Percentiles rank a stretch among this genome's conserved stretches.
Evolutionary conservation across 2,113 vertebrate genomes (phyloP).

Genomic region (Bothrops jararaca): DNA sequence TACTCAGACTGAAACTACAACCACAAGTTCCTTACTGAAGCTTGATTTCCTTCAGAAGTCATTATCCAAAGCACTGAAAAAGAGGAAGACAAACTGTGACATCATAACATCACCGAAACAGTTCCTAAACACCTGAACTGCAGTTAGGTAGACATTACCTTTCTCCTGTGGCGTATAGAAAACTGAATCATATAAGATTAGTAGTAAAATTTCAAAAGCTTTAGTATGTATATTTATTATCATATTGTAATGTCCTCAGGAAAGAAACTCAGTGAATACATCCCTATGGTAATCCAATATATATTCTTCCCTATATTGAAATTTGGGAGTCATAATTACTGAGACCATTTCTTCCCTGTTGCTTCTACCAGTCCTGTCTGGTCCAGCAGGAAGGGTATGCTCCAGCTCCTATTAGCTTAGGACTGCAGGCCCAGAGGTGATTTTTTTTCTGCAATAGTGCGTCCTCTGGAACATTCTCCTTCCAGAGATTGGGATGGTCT

Average conservation of each 20-base stretch:
- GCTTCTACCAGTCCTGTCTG: neutral
- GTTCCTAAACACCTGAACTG: neutral
- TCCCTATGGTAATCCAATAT: neutral
- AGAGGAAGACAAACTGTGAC: neutral
- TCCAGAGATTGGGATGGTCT: neutral
- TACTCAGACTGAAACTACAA: slow-evolving; percentile 1
- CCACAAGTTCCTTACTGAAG: neutral
- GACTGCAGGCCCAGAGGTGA: neutral
- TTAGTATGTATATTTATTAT: slow-evolving; percentile 35
- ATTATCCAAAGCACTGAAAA: neutral
- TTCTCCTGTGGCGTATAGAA: neutral
- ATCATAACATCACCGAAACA: neutral
- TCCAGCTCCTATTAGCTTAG: neutral
- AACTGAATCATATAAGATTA: neutral
- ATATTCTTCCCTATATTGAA: neutral
- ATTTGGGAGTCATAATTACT: neutral
- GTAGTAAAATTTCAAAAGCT: neutral
- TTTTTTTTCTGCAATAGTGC: neutral
- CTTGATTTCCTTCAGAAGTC: neutral
- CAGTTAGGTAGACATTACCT: neutral
- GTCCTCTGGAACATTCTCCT: neutral
- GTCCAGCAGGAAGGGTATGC: neutral
- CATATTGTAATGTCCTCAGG: slow-evolving; percentile 19
- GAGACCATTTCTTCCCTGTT: neutral
- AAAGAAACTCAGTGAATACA: neutral